Evolutionary conservation across 2,888 invertebrate genomes (phyloP), one percentile per base, ranked within the genome.

Genomic region (Synanthedon formicaeformis): DNA sequence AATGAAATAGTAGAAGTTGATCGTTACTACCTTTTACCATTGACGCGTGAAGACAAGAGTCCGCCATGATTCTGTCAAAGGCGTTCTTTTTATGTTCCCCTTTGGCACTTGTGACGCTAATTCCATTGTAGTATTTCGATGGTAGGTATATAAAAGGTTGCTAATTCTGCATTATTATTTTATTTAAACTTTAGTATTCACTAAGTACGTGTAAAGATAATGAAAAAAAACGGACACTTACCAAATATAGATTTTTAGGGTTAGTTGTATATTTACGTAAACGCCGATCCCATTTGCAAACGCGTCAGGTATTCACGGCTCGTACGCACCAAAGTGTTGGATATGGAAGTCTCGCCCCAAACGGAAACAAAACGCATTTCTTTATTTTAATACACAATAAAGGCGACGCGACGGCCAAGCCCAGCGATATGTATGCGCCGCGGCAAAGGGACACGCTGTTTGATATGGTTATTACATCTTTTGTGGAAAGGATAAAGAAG

Each of bases 401-500:
- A 49, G 67, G 71, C 70, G 69, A 69, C 69, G 66, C 62, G 60
- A 59, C n/a, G 55, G 57, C 65, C 65, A 61, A 67, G 62, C 67
- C 63, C 66, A 63, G 62, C 77, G 70, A 81, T 86, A 83, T 82
- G 86, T 86, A 86, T 87, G 86, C 86, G 73, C 67, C 76, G 67
- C 81, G 74, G 78, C 78, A 69, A 75, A 82, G 79, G 85, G 83
- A 85, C 81, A 81, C 78, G 78, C 78, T 73, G 80, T 84, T 86
- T 86, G 85, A 87, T 86, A 86, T 87, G 87, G 86, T 85, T 86
- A 86, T 87, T 83, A 87, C 81, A 75, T 81, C 77, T 81, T 86
- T 87, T 85, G 84, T 83, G 71, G 75, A 64, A 66, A 73, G 73
- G 73, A 82, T 81, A 81, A 80, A 82, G 68, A 68, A 73, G 73